phyloP scores from a whole-genome alignment of 2,113 vertebrate species.

The Hippolais icterina region DNA sequence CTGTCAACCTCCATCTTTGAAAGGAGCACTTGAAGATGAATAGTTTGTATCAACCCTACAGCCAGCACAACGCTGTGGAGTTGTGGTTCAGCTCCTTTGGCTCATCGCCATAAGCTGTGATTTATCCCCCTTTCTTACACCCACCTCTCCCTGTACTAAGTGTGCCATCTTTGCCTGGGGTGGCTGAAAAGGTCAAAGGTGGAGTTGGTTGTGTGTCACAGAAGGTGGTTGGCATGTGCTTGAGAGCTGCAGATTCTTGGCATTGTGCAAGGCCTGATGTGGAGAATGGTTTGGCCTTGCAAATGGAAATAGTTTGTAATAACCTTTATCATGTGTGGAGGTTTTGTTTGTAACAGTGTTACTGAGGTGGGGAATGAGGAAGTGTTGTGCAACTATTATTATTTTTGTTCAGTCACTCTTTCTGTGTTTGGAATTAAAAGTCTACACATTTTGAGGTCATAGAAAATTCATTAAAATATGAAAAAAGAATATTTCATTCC shows the following conservation, averaged over 20 bases:
- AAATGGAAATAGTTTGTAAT: conserved; percentile 31
- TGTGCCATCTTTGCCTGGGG: neutral
- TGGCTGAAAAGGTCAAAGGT: neutral
- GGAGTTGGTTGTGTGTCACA: neutral
- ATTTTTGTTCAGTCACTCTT: neutral
- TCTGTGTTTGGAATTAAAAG: neutral
- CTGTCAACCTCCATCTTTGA: neutral
- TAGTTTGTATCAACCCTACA: neutral
- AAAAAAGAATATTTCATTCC: neutral
- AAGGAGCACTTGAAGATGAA: neutral
- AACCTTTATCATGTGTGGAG: neutral
- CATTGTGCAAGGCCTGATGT: neutral
- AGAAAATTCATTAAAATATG: neutral
- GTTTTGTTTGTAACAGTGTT: conserved; percentile 2
- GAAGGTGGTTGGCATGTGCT: neutral
- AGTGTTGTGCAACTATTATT: neutral
- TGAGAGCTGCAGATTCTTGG: neutral
- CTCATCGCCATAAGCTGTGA: neutral
- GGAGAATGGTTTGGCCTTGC: conserved; percentile 12
- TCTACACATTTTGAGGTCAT: neutral
- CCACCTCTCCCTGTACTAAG: neutral
- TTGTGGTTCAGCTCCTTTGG: neutral
- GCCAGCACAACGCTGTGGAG: neutral
- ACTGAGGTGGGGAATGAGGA: conserved; percentile 1
- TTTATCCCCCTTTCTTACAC: neutral